phyloP scores from a whole-genome alignment of 2,888 invertebrate species.

The Apamea sordens region DNA sequence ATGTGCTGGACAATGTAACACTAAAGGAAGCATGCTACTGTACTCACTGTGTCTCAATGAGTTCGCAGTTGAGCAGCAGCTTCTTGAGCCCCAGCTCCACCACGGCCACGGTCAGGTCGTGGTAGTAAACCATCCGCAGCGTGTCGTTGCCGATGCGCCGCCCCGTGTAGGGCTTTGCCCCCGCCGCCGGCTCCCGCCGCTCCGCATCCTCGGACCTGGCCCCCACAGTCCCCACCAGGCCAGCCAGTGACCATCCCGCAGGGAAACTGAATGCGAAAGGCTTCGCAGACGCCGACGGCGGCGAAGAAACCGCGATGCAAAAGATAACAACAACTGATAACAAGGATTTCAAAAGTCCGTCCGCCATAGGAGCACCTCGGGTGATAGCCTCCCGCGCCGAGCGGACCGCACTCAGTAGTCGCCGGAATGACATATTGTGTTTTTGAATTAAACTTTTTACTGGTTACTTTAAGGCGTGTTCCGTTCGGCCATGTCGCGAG shows the following conservation, averaged over 20 bases:
- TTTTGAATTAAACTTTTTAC: conserved; percentile 59
- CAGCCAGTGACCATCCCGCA: conserved; percentile 87
- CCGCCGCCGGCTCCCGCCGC: conserved; percentile 81
- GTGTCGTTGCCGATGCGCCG: conserved; percentile 92
- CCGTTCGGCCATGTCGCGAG: conserved; percentile 70
- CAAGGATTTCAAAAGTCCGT: conserved; percentile 84
- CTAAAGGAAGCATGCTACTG: conserved; percentile 2
- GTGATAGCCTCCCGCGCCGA: conserved; percentile 83
- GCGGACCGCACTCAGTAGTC: conserved; percentile 84
- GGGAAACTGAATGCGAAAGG: conserved; percentile 87
- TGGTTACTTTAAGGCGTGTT: conserved; percentile 60
- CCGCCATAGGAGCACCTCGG: conserved; percentile 84
- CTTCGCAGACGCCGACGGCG: conserved; percentile 86
- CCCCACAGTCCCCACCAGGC: conserved; percentile 84
- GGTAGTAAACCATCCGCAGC: conserved; percentile 93
- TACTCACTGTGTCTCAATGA: conserved; percentile 97
- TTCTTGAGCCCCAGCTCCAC: conserved; percentile 94
- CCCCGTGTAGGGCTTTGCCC: conserved; percentile 91
- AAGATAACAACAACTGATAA: conserved; percentile 84
- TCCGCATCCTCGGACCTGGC: conserved; percentile 80
- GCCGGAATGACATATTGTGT: conserved; percentile 82
- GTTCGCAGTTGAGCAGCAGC: conserved; percentile 93
- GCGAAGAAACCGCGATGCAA: conserved; percentile 86
- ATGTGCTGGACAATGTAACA: neutral
- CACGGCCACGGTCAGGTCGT: conserved; percentile 95